These are phyloP conservation scores for Portevinia maculata DNA, from an alignment of 2,888 invertebrate species.

Conservation along the genomic window DNA sequence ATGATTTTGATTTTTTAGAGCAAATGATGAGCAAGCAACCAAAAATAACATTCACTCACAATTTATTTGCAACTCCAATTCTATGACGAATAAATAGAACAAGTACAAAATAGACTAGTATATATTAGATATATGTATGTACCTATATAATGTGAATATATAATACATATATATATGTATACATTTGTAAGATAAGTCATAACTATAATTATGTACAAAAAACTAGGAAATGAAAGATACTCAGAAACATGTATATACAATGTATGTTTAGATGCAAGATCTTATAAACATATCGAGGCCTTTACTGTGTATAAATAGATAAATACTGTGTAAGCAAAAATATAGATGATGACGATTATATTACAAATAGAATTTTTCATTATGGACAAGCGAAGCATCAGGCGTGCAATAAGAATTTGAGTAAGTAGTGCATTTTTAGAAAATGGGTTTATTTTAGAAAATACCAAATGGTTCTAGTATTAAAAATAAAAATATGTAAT, in stretches of 20 bases:
- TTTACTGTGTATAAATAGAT: conserved; percentile 59
- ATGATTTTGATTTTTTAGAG: conserved; percentile 22
- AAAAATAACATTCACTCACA: conserved; percentile 49
- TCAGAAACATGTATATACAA: conserved; percentile 11
- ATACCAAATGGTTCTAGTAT: too few relatives aligned
- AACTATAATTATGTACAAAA: conserved; percentile 40
- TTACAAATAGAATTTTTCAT: conserved; percentile 50
- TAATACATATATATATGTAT: not conserved
- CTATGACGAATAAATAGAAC: conserved; percentile 30
- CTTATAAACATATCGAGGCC: conserved; percentile 53
- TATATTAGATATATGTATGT: not conserved
- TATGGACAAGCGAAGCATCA: conserved; percentile 39
- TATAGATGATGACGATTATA: conserved; percentile 52
- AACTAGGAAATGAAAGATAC: conserved; percentile 47
- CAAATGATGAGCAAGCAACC: conserved; percentile 51
- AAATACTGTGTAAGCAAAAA: conserved; percentile 37
- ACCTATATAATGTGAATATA: not conserved
- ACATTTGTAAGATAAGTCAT: conserved; percentile 47
- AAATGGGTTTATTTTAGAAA: not conserved
- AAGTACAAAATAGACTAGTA: not conserved
- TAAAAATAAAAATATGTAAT: too few relatives aligned
- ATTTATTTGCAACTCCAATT: conserved; percentile 38
- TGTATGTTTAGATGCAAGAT: conserved; percentile 49
- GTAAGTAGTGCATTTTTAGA: conserved; percentile 1
- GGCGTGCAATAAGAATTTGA: conserved; percentile 10